Percentiles rank a stretch among this genome's conserved stretches.
Conservation (phyloP, 2,797 vertebrate genomes). For the Rhinoraja longicauda region DNA sequence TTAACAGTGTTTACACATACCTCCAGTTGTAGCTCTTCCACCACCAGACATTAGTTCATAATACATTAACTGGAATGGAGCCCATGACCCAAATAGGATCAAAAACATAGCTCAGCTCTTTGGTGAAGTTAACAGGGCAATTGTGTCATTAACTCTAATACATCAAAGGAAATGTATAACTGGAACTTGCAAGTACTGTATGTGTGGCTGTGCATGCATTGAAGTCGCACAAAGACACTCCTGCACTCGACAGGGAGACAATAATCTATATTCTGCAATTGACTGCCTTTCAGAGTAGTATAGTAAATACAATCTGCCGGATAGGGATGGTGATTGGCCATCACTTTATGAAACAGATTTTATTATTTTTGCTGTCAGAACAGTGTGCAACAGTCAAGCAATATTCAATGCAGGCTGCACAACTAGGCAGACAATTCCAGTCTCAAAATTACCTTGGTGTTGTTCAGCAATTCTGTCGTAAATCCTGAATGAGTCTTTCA, state of each 20-base stretch:
- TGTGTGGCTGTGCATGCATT: background rate
- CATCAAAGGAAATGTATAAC: background rate
- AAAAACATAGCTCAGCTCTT: background rate
- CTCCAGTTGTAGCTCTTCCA: background rate
- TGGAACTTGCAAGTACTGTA: background rate
- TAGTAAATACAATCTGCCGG: constrained; percentile 20
- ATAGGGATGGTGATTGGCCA: constrained; percentile 10
- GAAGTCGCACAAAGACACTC: background rate
- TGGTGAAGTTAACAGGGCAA: background rate
- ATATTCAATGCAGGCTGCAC: background rate
- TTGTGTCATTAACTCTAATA: background rate
- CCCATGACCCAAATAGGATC: background rate
- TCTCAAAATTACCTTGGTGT: background rate
- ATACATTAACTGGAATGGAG: background rate
- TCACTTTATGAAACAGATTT: constrained; percentile 23
- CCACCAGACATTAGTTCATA: background rate
- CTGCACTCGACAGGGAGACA: background rate
- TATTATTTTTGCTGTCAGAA: background rate
- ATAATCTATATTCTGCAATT: constrained; percentile 29
- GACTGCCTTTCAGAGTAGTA: constrained; percentile 17
- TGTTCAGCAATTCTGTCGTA: background rate
- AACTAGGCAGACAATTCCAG: background rate
- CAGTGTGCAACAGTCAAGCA: background rate
- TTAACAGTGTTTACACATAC: background rate
- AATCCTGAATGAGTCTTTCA: background rate